A percentile compares a stretch with the other conserved stretches of the same genome.
Evolutionary conservation across 2,888 invertebrate genomes (phyloP).

Genomic region (Chrysolina oricalcia): DNA sequence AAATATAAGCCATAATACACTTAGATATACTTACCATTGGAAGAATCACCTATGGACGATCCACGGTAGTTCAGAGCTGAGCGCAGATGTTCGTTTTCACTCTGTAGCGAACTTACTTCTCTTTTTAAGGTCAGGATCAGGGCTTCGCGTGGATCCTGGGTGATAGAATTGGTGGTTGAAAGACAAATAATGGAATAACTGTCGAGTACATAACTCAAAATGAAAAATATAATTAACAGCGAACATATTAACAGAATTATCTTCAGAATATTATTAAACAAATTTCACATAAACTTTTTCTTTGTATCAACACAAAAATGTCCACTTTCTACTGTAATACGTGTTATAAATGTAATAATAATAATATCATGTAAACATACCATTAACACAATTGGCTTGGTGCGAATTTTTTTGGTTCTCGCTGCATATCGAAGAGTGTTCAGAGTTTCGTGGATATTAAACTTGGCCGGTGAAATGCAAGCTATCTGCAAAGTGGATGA

Average conservation of each 20-base stretch:
- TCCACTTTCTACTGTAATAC: no score
- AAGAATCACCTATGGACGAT: slow-evolving; percentile 61
- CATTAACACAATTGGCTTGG: slow-evolving; percentile 95
- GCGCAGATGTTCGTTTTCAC: slow-evolving; percentile 91
- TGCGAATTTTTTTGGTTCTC: slow-evolving; percentile 92
- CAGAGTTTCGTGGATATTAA: slow-evolving; percentile 89
- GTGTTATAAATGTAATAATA: no score
- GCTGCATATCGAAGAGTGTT: slow-evolving; percentile 95
- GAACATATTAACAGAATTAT: no score
- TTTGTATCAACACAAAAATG: slow-evolving; percentile 67
- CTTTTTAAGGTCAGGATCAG: slow-evolving; percentile 90
- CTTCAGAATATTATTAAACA: no score
- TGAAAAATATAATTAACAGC: no score
- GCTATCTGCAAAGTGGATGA: slow-evolving; percentile 81
- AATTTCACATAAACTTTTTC: no score
- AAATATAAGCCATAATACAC: no score
- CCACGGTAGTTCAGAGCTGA: slow-evolving; percentile 79
- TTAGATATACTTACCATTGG: slow-evolving; percentile 29
- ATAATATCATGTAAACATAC: slow-evolving; percentile 72
- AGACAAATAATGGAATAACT: no score
- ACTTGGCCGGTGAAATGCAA: slow-evolving; percentile 92
- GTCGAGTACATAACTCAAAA: no score
- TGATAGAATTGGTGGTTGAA: slow-evolving; percentile 14
- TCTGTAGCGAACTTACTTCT: slow-evolving; percentile 88
- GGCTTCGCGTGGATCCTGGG: slow-evolving; percentile 92